Conservation (phyloP, 2,888 invertebrate species). For the Peribatodes rhomboidaria region DNA sequence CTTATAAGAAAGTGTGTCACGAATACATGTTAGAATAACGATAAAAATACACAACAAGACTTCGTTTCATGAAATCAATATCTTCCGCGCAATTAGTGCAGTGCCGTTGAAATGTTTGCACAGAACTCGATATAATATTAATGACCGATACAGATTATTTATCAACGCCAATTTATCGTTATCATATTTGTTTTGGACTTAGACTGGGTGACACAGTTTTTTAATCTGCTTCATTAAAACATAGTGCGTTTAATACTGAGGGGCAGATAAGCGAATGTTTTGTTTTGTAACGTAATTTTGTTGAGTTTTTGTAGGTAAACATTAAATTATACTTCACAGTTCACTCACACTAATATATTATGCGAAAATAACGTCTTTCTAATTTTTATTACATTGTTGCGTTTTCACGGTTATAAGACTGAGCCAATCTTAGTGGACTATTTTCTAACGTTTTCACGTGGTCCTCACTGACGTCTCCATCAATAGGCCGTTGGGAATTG, state of each 20-base stretch:
- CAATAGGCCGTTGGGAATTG: no score
- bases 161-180: conserved; percentile 35
- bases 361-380: no score
- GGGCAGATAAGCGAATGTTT: conserved; percentile 17
- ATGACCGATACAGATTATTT: conserved; percentile 33
- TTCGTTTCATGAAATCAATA: not conserved
- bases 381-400: no score
- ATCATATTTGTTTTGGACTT: conserved; percentile 39
- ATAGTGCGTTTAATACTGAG: not conserved
- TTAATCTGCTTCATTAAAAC: conserved; percentile 24
- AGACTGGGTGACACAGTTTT: conserved; percentile 42
- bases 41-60: not conserved
- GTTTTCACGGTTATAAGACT: no score
- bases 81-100: conserved; percentile 6
- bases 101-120: not conserved
- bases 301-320: no score
- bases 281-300: conserved; percentile 4
- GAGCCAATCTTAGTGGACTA: no score
- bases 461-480: no score
- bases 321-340: no score
- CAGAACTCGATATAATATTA: not conserved
- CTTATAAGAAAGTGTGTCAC: no score
- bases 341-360: no score
- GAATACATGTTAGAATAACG: not conserved
- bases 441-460: no score